Evolutionary conservation across 1,140 invertebrate species (phyloP), one percentile per base, ranked within the genome.

Genomic region (Hyphantria cunea): DNA sequence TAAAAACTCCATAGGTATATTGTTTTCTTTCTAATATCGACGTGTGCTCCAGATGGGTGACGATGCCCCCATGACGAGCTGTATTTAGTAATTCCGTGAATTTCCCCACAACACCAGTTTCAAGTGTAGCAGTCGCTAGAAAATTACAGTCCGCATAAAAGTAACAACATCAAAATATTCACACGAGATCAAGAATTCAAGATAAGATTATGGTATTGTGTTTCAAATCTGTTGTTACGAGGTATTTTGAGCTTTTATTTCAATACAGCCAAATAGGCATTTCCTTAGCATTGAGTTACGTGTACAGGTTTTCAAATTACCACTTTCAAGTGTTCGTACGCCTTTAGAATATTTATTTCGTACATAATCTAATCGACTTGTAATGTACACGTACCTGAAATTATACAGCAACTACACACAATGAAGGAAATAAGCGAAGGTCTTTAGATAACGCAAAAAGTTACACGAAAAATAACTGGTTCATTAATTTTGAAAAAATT

Each of bases 1-100:
- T 69, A 71, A 71, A 71, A 76, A 74, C 56, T 37, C n/a, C n/a
- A n/a, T n/a, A n/a, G n/a, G n/a, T n/a, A 34, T 51, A 52, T 50
- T 54, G 33, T 50, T 66, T 67, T 41, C 37, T 70, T 64, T 60
- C 17, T 64, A 56, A 33, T 31, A 33, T 25, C 49, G 12, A 42
- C 32, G 14, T 39, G 13, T 71, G 64, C 25, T 50, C 72, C 53
- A 66, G 50, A 63, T 67, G 42, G 44, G 52, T 66, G 61, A 53
- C 72, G 41, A 72, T 67, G 64, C 60, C 60, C 63, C 53, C 6
- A 37, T 45, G 25, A 31, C 14, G 47, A 13, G 14, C 32, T 59
- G 52, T 49, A 58, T 63, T 63, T 68, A 63, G 54, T 31, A 42
- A 32, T 47, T 55, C 53, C 13, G 53, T 42, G 52, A 54, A 54